Conservation (phyloP, 2,888 invertebrate species). For the Parnassius apollo region DNA sequence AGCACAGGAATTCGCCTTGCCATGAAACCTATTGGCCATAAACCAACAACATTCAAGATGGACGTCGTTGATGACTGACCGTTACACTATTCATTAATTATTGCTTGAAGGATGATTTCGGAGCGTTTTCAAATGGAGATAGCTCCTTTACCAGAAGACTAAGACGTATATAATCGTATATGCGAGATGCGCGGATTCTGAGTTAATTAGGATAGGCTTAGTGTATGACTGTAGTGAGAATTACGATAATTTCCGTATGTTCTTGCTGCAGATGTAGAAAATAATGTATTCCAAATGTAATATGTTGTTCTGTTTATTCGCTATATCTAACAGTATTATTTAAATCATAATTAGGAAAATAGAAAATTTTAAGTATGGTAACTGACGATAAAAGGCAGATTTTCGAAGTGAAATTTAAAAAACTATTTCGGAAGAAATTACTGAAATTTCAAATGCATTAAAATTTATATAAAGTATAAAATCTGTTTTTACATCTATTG, state of each 20-base stretch:
- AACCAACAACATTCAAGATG: constrained; percentile 64
- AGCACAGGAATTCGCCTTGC: constrained; percentile 59
- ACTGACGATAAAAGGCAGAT: no score
- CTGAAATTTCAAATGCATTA: background rate
- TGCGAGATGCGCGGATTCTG: constrained; percentile 3
- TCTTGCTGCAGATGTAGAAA: background rate
- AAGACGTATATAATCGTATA: no score
- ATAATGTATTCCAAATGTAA: background rate
- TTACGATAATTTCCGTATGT: background rate
- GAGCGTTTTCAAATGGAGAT: background rate
- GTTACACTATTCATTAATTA: constrained; percentile 28
- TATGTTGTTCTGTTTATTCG: background rate
- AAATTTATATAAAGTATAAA: background rate
- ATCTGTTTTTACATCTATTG: no score
- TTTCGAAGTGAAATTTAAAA: background rate
- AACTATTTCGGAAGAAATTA: constrained; percentile 1
- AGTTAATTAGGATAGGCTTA: constrained; percentile 10
- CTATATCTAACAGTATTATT: constrained; percentile 13
- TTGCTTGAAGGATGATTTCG: background rate
- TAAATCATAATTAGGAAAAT: background rate
- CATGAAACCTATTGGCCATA: constrained; percentile 66
- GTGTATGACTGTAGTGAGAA: constrained; percentile 9
- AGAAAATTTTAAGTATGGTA: background rate
- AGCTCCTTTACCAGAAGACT: background rate
- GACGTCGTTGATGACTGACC: constrained; percentile 67